phyloP scores from a whole-genome alignment of 2,888 invertebrate genomes.

The Salticus scenicus region DNA sequence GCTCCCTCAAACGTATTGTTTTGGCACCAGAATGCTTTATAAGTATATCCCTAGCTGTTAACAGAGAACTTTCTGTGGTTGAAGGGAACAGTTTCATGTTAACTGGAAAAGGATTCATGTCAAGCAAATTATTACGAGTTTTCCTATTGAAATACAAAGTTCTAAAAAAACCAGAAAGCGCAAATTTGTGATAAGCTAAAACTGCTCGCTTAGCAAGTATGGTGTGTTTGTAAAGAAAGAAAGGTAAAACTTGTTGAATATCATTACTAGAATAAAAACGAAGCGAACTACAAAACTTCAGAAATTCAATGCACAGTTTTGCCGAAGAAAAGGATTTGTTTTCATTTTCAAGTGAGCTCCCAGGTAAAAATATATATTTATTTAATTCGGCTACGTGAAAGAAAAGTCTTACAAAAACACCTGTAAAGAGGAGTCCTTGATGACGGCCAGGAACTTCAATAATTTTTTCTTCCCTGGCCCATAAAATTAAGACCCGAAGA shows the following conservation, averaged over 20 bases:
- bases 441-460: background rate
- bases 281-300: slow-evolving; percentile 41
- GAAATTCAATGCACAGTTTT: slow-evolving; percentile 41
- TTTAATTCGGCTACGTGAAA: slow-evolving; percentile 33
- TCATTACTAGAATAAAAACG: slow-evolving; percentile 44
- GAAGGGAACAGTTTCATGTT: slow-evolving; percentile 37
- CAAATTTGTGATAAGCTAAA: slow-evolving; percentile 44
- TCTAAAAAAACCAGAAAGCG: slow-evolving; percentile 35
- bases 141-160: slow-evolving; percentile 28
- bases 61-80: background rate
- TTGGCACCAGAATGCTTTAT: slow-evolving; percentile 25
- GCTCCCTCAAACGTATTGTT: slow-evolving; percentile 31
- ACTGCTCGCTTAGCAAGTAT: slow-evolving; percentile 37
- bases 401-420: slow-evolving; percentile 35
- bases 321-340: slow-evolving; percentile 33
- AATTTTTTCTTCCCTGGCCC: slow-evolving; percentile 40
- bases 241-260: slow-evolving; percentile 18
- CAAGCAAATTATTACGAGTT: background rate
- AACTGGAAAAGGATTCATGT: slow-evolving; percentile 49
- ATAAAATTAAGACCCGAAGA: slow-evolving; percentile 30
- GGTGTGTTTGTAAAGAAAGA: slow-evolving; percentile 23
- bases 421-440: background rate
- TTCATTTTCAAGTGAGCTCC: slow-evolving; percentile 26
- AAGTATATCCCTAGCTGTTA: slow-evolving; percentile 3
- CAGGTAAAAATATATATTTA: slow-evolving; percentile 25